These are phyloP conservation scores for Pogoniulus pusillus DNA, from an alignment of 2,797 vertebrate species.

Conservation along the genomic window DNA sequence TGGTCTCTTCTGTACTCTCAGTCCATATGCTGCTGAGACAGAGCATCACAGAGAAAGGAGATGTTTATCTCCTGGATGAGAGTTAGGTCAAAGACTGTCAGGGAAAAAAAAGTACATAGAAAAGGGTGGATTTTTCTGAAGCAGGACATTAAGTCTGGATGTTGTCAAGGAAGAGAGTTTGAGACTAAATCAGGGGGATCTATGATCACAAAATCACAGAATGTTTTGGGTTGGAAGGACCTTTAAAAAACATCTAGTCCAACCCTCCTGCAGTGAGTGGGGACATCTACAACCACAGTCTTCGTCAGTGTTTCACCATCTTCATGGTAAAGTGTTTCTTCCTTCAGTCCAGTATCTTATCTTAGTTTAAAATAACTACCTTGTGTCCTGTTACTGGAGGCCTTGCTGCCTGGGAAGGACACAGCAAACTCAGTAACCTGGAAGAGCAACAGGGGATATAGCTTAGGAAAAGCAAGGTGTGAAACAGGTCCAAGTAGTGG, in stretches of 20 bases:
- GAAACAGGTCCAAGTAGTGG: not conserved
- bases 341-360: not conserved
- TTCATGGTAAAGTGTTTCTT: not conserved
- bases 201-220: not conserved
- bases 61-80: not conserved
- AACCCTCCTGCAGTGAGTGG: rapidly evolving
- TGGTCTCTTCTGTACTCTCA: not conserved
- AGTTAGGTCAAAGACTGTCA: not conserved
- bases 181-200: not conserved
- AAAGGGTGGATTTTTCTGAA: not conserved
- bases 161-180: not conserved
- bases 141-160: not conserved
- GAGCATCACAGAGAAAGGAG: not conserved
- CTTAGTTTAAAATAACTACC: not conserved
- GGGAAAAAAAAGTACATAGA: not conserved
- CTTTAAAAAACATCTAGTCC: not conserved
- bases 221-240: not conserved
- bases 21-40: not conserved
- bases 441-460: not conserved
- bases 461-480: not conserved
- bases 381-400: not conserved
- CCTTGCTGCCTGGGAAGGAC: not conserved
- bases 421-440: not conserved
- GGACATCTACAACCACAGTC: not conserved
- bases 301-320: not conserved